phyloP scores from a whole-genome alignment of 2,113 vertebrate genomes.

The Dipodomys ordii region DNA sequence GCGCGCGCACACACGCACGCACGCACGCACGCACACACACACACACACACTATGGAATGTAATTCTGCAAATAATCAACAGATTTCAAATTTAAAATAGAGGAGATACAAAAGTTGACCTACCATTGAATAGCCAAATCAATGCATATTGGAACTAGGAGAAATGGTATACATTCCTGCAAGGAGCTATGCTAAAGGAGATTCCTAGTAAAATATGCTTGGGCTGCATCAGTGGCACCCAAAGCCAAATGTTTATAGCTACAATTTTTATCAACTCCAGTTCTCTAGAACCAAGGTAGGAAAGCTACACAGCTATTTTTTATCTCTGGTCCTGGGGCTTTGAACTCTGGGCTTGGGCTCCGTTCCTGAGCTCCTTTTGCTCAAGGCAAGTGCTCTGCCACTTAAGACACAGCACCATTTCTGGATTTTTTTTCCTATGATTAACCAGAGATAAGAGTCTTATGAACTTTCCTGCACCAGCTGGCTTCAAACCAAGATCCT shows the following conservation, averaged over 20 bases:
- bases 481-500: too few relatives aligned
- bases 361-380: too few relatives aligned
- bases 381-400: too few relatives aligned
- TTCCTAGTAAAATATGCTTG: slow-evolving; percentile 33
- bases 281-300: background rate
- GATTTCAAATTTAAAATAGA: slow-evolving; percentile 25
- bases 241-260: background rate
- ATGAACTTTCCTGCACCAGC: too few relatives aligned
- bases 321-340: too few relatives aligned
- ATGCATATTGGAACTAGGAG: background rate
- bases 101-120: background rate
- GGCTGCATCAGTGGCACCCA: background rate
- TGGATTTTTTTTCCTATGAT: too few relatives aligned
- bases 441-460: too few relatives aligned
- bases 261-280: background rate
- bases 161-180: background rate
- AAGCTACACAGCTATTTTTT: slow-evolving; percentile 40
- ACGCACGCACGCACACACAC: too few relatives aligned
- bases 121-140: background rate
- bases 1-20: too few relatives aligned
- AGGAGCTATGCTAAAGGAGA: background rate
- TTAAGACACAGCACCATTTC: too few relatives aligned
- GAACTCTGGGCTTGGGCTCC: too few relatives aligned
- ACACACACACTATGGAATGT: background rate
- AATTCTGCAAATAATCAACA: background rate